Evolutionary conservation across 2,113 vertebrate species (phyloP).

Genomic region (Reinhardtius hippoglossoides): DNA sequence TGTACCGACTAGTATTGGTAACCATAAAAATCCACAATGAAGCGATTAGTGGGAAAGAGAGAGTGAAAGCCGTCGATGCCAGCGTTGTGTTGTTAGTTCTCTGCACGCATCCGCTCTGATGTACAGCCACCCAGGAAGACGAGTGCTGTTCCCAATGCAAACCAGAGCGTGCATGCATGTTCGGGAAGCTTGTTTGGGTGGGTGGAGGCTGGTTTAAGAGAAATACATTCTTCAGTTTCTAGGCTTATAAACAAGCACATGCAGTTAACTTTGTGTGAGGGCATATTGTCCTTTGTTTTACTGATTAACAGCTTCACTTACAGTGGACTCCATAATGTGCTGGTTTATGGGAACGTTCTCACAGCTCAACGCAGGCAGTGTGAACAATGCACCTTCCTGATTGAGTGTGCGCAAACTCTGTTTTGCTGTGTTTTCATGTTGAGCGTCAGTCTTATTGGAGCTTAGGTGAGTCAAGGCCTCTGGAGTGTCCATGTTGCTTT

Average conservation of each 20-base stretch:
- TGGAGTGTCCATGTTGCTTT: too few species aligned
- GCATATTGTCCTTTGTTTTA: slow-evolving; percentile 25
- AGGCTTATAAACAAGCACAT: slow-evolving; percentile 17
- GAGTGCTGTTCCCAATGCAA: slow-evolving; percentile 22
- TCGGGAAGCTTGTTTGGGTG: slow-evolving; percentile 22
- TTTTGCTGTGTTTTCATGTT: not conserved
- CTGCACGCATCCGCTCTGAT: slow-evolving; percentile 17
- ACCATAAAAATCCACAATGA: slow-evolving; percentile 53
- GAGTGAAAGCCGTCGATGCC: slow-evolving; percentile 17
- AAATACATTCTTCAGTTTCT: slow-evolving; percentile 42
- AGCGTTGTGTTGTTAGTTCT: slow-evolving; percentile 22
- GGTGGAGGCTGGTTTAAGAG: slow-evolving; percentile 4
- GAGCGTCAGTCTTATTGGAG: not conserved
- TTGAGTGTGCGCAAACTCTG: not conserved
- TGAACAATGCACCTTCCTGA: not conserved
- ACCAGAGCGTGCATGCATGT: not conserved
- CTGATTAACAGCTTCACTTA: slow-evolving; percentile 10
- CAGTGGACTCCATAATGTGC: slow-evolving; percentile 1
- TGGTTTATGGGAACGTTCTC: slow-evolving; percentile 15
- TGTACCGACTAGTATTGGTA: slow-evolving; percentile 31
- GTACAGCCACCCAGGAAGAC: slow-evolving; percentile 59
- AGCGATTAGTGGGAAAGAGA: slow-evolving; percentile 53
- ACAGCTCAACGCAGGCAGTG: not conserved
- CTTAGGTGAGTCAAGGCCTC: too few species aligned
- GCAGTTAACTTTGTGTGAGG: slow-evolving; percentile 2